A percentile compares a stretch with the other conserved stretches of the same genome.
Evolutionary conservation across 2,888 invertebrate genomes (phyloP).

Genomic region (Cordilura impudica): DNA sequence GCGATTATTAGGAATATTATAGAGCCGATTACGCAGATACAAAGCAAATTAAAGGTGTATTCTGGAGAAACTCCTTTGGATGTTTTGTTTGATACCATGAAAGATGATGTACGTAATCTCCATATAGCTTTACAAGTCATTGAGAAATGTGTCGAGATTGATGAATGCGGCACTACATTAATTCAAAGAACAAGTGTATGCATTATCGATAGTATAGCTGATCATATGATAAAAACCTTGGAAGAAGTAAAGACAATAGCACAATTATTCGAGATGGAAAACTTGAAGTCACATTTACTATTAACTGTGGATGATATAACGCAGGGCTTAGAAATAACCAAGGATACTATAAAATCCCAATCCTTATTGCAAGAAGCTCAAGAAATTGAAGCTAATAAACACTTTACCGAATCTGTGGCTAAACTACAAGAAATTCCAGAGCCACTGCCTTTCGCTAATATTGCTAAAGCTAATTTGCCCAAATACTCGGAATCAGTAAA

Average conservation of each 20-base stretch:
- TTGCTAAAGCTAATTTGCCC: constrained; percentile 73
- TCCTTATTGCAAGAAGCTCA: constrained; percentile 80
- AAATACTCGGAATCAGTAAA: constrained; percentile 75
- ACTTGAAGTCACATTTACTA: constrained; percentile 78
- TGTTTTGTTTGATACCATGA: constrained; percentile 79
- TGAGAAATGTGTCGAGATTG: constrained; percentile 84
- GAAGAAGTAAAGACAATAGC: constrained; percentile 79
- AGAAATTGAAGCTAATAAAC: constrained; percentile 76
- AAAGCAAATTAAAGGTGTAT: constrained; percentile 80
- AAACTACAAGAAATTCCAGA: constrained; percentile 74
- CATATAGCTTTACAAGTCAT: constrained; percentile 83
- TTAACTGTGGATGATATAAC: constrained; percentile 79
- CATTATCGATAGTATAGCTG: constrained; percentile 81
- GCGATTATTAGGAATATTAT: constrained; percentile 82
- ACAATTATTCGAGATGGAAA: constrained; percentile 78
- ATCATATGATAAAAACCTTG: constrained; percentile 80
- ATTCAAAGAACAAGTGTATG: constrained; percentile 84
- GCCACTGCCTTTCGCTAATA: constrained; percentile 73
- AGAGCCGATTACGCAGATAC: constrained; percentile 82
- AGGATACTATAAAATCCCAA: constrained; percentile 80
- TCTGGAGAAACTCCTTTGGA: constrained; percentile 77
- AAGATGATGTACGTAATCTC: constrained; percentile 82
- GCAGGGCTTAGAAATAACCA: constrained; percentile 79
- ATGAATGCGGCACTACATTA: constrained; percentile 83
- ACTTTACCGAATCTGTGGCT: constrained; percentile 76